Base-by-base conservation (phyloP, 1,140 invertebrate genomes). In the Drosophila kikkawai region DNA sequence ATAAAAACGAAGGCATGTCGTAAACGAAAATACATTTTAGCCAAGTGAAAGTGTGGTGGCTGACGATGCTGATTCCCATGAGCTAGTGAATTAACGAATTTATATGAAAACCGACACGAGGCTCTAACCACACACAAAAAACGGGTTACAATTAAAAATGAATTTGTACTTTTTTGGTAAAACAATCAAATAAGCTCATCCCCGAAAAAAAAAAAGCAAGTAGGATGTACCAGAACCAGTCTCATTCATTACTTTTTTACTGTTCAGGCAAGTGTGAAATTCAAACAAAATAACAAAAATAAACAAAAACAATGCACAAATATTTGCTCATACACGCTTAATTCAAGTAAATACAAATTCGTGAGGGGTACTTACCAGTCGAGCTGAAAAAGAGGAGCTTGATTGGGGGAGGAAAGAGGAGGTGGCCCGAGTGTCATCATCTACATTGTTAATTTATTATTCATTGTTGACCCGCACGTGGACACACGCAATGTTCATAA, bases 311-410 rank as follows among this genome's bases (percentile, higher is more conserved):
- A 88, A 79, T 90, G 84, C 85, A 78, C 84, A 81, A 84, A 87
- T 88, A 87, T 87, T 87, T 87, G 83, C 83, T 87, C 66, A 77
- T 75, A 79, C 65, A 81, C 59, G 79, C 75, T 79, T 78, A 77
- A 84, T 81, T 77, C 67, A 77, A 64, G 59, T 66, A 75, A 57
- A 74, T 64, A 67, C 36, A 65, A 64, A 64, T 53, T 60, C 61
- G 73, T 71, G 57, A 50, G 58, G 42, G 63, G 65, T 87, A 87
- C 84, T 87, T 88, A 87, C 84, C 71, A 59, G 65, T 60, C 45
- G 44, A 69, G 68, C 83, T 87, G 85, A 81, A 87, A 87, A 50
- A 44, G 53, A 53, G 34, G 44, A 12, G 42, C 37, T 55, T 34
- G 19, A 13, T 13, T 37, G 45, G n/a, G 22, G 41, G 41, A 6